Evolutionary conservation across 2,797 vertebrate species (phyloP).

Genomic region (Leptatherina wallacei): DNA sequence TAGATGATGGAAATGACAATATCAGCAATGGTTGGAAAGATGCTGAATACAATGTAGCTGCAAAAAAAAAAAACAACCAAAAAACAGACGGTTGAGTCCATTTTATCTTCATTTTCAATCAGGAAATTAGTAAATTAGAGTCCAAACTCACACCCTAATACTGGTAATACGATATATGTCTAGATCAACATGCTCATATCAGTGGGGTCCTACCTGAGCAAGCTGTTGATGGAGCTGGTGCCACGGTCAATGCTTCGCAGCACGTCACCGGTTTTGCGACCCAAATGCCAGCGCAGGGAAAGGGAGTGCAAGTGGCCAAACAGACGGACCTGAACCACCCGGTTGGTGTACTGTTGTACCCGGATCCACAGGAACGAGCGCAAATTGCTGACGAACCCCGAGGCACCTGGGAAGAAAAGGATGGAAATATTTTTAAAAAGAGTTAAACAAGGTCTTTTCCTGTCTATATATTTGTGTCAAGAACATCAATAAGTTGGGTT

Average conservation of each 20-base stretch:
- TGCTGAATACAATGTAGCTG: slow-evolving; percentile 98
- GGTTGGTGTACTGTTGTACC: slow-evolving; percentile 95
- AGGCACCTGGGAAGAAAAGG: slow-evolving; percentile 78
- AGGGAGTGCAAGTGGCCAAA: slow-evolving; percentile 91
- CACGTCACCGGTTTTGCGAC: slow-evolving; percentile 93
- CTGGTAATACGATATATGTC: background rate
- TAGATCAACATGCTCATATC: background rate
- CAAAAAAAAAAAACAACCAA: background rate
- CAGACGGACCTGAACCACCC: slow-evolving; percentile 89
- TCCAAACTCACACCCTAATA: background rate
- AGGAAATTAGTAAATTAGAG: rapidly evolving
- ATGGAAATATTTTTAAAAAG: background rate
- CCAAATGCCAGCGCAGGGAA: slow-evolving; percentile 94
- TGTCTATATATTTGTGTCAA: background rate
- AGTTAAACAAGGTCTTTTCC: no score
- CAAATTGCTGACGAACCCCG: slow-evolving; percentile 92
- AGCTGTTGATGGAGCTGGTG: slow-evolving; percentile 91
- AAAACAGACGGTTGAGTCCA: rapidly evolving
- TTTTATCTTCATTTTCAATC: background rate
- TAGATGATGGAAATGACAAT: slow-evolving; percentile 93
- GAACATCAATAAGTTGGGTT: background rate
- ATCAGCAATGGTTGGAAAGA: slow-evolving; percentile 92
- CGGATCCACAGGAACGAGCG: slow-evolving; percentile 95
- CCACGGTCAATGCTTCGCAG: slow-evolving; percentile 93
- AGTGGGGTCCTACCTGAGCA: slow-evolving; percentile 86